Base-by-base conservation (phyloP, 2,888 invertebrate species). In the Pristionchus entomophagus region DNA sequence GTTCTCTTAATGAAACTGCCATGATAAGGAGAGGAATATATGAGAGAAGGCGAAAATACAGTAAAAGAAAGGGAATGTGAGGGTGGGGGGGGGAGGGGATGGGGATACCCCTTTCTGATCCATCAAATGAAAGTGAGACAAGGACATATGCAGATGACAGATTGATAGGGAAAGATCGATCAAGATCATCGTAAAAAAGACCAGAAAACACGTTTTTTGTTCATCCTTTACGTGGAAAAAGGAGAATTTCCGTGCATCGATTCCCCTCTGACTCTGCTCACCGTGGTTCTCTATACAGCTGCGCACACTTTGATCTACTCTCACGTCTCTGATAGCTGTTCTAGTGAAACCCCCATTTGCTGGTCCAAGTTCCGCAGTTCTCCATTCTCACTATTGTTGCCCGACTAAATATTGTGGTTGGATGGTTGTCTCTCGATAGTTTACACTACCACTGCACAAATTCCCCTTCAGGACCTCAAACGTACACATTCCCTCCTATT, bases 401-500 rank as follows among this genome's bases (percentile, higher is more conserved):
- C 17, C 3, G 17, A 32, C 19, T 17, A 35, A 65, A 65, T 65
- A 38, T 35, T 35, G 29, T 26, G 35, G 19, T 17, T 29, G 19
- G 65, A 35, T 65, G 35, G 65, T 65, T 35, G 17, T 65, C 35
- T 35, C 22, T 35, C 35, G 19, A 65, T 65, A 65, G 65, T 65
- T 65, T 65, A 65, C 65, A 65, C 35, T 12, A 65, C 56, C 32
- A 62, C 62, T 29, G 10, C 22, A 2, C 62, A 1, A 17, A 10
- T 32, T 65, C 65, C 35, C 65, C 65, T 65, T 65, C 65, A 35
- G 65, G 65, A 65, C 22, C 26, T 29, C 35, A 41, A 77, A 41
- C 41, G 49, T 77, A 41, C 77, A 41, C 77, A 45, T n/a, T n/a
- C 73, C 38, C 49, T 77, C 45, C 45, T 77, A 49, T n/a, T 77